Evolutionary conservation across 2,797 vertebrate species (phyloP), one percentile per base, ranked within the genome.

Genomic region (Enteromius thamalakanensis): DNA sequence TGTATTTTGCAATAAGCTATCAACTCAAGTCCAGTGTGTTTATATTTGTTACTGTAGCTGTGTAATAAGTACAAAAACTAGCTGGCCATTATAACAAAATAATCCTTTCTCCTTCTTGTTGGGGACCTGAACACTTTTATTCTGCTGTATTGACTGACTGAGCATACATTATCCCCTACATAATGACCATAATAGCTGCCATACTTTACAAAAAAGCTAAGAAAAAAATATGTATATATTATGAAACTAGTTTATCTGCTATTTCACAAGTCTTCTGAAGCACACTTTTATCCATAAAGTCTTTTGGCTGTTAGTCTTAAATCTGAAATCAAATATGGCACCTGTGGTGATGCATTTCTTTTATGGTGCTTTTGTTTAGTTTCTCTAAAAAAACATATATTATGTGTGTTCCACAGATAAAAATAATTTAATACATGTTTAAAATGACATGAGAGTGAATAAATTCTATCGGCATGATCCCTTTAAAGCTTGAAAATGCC

Each of bases 401-500:
- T n/a, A 37, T n/a, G 34, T 6, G 34, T 42, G 15, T 51, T 72
- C 15, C 42, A 71, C 7, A 3, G 45, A 7, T 6, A 37, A 15
- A 49, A 51, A 32, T 11, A 0, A 71, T 19, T 5, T 37, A 0
- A 15, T 53, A 53, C 2, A 11, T 8, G 49, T 55, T 55, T 74
- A 3, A 11, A 53, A 53, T 53, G 6, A 64, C 23, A 47, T 19
- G 40, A 77, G 23, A n/a, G 9, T 40, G 8, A 64, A 17, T 47
- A 45, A 77, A 78, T 62, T 64, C 2, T 19, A 64, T 47, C 6
- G 47, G 40, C 29, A 47, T 47, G 15, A 78, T 65, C 74, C 60
- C 26, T 77, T 65, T 78, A 78, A 78, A 37, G 55, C n/a, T 65
- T 53, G 14, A 42, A 71, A 49, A 49, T 71, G 65, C 77, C 58